Base-by-base conservation (phyloP, 2,888 invertebrate species). In the Archaeoteleia sp. region DNA sequence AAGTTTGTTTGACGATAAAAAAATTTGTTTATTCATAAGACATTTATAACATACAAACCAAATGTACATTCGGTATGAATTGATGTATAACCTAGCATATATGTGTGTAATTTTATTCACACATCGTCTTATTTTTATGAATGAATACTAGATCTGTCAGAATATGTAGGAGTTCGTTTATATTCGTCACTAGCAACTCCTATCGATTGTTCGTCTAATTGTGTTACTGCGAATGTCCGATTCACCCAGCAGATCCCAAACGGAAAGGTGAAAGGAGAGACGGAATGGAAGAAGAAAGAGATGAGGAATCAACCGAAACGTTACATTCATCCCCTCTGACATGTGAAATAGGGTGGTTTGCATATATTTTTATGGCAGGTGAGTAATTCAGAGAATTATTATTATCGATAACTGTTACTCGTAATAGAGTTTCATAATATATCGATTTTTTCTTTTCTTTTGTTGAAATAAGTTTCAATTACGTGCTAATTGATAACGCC, bases 141-240 rank as follows among this genome's bases (percentile, higher is more conserved):
- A n/a, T n/a, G n/a, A n/a, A n/a, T n/a, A n/a, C n/a, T n/a, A n/a
- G n/a, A n/a, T n/a, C n/a, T n/a, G n/a, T n/a, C n/a, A n/a, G n/a
- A n/a, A n/a, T n/a, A n/a, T n/a, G n/a, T n/a, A n/a, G n/a, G n/a
- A n/a, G 61, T 58, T 55, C 72, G 76, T 74, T 80, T 73, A 74
- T 78, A 79, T 75, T 82, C 80, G 81, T 80, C 78, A 71, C 78
- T 77, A 75, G 76, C 68, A 54, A 74, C 75, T 80, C 74, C 77
- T 78, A 82, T 83, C 81, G 83, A 82, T 82, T 82, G 82, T 81
- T 79, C 75, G 79, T 81, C 82, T 83, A 83, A 83, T 83, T 83
- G 82, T 78, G 82, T 83, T 83, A 82, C 82, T 76, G 80, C 77
- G 78, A 82, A 82, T 80, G 81, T 81, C 82, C 82, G 80, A 82